phyloP scores from a whole-genome alignment of 2,888 invertebrate species.

The Euzetes globulus region DNA sequence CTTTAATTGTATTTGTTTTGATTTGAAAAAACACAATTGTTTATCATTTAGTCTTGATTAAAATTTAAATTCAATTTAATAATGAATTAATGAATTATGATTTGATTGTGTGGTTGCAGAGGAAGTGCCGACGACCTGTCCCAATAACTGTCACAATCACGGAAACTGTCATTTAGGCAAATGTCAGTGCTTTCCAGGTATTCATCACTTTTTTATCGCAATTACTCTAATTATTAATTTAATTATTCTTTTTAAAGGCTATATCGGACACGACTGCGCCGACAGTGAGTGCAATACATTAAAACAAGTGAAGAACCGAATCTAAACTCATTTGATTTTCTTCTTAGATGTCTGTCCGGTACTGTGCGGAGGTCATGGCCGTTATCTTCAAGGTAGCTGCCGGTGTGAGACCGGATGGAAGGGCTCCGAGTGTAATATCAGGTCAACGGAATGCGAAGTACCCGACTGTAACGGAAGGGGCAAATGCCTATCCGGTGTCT shows the following conservation, averaged over 20 bases:
- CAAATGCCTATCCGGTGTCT: constrained; percentile 88
- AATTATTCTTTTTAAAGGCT: constrained; percentile 46
- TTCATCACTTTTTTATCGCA: not conserved
- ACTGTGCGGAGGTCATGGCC: constrained; percentile 90
- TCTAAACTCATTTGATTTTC: not conserved
- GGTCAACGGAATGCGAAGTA: constrained; percentile 92
- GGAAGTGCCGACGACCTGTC: constrained; percentile 55
- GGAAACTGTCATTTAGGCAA: constrained; percentile 87
- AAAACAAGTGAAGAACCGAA: not conserved
- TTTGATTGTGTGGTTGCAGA: not conserved
- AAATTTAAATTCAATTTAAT: not conserved
- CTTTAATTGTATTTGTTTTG: no score
- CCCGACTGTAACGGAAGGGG: constrained; percentile 92
- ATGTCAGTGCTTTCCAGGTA: constrained; percentile 89
- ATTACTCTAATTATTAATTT: not conserved
- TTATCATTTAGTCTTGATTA: not conserved
- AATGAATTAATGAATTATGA: not conserved
- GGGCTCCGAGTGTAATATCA: constrained; percentile 89
- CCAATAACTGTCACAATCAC: constrained; percentile 90
- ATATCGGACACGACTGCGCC: constrained; percentile 91
- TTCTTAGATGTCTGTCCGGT: constrained; percentile 81
- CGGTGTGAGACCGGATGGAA: constrained; percentile 98
- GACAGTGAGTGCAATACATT: constrained; percentile 63
- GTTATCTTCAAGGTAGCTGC: constrained; percentile 92
- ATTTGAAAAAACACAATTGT: no score